These are phyloP conservation scores for Tragelaphus imberbis DNA, from an alignment of 2,113 vertebrate genomes.

Conservation along the genomic window DNA sequence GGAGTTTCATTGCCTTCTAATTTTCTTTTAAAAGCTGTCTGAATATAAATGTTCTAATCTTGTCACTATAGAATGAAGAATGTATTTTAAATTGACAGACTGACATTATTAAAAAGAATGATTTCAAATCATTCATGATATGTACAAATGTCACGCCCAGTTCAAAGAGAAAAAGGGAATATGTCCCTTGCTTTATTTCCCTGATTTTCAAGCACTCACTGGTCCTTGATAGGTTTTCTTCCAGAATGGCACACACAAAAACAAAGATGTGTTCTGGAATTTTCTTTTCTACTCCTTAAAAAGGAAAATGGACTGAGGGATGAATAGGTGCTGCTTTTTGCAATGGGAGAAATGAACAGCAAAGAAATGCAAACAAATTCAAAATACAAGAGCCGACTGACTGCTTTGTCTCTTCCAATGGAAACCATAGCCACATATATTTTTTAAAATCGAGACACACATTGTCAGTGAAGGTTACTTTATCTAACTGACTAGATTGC, in stretches of 20 bases:
- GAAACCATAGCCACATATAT: not conserved
- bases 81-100: not conserved
- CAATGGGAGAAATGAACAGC: not conserved
- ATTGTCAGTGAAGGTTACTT: not conserved
- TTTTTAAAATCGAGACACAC: not conserved
- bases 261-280: not conserved
- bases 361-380: not conserved
- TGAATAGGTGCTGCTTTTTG: not conserved
- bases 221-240: not conserved
- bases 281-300: not conserved
- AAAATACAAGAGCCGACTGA: not conserved
- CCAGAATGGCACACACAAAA: not conserved
- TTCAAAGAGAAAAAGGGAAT: not conserved
- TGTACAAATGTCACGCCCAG: not conserved
- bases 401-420: not conserved
- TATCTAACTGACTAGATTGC: not conserved
- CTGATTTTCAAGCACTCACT: not conserved
- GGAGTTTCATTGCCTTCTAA: not conserved
- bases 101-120: conserved; percentile 3
- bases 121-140: not conserved
- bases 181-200: not conserved
- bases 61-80: conserved; percentile 4
- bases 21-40: conserved; percentile 24
- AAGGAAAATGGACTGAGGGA: not conserved
- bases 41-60: conserved; percentile 38